phyloP scores from a whole-genome alignment of 2,113 vertebrate species.

The Nycticryphes semicollaris region DNA sequence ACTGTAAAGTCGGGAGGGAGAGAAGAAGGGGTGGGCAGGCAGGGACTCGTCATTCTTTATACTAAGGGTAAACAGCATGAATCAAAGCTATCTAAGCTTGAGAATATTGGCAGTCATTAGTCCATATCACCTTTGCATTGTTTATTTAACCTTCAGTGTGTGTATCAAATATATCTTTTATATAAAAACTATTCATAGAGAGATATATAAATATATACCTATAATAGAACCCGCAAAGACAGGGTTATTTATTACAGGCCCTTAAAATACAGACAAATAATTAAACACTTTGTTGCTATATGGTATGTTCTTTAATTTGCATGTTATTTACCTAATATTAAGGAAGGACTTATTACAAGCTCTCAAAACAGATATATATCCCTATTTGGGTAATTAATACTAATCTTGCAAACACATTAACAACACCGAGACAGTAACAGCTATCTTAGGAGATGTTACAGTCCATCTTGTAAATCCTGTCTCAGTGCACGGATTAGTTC shows the following conservation, averaged over 20 bases:
- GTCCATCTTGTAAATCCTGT: conserved; percentile 51
- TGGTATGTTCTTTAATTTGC: not conserved
- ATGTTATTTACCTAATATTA: conserved; percentile 32
- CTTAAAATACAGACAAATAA: not conserved
- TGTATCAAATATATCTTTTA: not conserved
- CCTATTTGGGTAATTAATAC: conserved; percentile 59
- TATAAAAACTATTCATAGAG: not conserved
- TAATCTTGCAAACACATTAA: conserved; percentile 64
- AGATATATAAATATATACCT: not conserved
- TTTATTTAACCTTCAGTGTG: not conserved
- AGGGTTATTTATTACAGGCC: not conserved
- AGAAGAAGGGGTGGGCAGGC: not conserved
- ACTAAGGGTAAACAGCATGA: not conserved
- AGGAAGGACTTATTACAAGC: conserved; percentile 21
- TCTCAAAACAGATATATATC: conserved; percentile 40
- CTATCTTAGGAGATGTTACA: conserved; percentile 63
- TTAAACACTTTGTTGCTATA: not conserved
- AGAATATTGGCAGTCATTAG: not conserved
- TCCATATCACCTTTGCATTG: not conserved
- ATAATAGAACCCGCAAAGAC: not conserved
- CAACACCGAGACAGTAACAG: conserved; percentile 44
- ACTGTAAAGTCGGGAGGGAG: not conserved
- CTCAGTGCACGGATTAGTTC: conserved; percentile 44
- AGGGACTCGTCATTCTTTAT: not conserved
- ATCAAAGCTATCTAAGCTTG: not conserved